Evolutionary conservation across 2,797 vertebrate genomes (phyloP).

Genomic region (Sebastes oblongus): DNA sequence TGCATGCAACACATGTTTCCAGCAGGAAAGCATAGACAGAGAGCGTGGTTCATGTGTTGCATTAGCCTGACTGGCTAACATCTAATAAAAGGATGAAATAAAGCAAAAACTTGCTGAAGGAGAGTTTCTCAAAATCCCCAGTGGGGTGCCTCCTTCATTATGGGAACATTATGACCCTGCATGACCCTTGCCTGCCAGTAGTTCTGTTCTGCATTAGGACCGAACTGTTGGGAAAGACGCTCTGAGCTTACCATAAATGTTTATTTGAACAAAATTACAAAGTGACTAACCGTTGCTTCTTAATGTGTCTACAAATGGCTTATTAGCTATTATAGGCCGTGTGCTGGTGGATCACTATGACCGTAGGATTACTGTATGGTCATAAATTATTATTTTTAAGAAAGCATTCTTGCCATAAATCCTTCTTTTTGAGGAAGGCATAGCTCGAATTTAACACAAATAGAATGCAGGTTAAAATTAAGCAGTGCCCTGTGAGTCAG

Average conservation of each 20-base stretch:
- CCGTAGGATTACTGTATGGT: not conserved
- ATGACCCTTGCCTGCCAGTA: not conserved
- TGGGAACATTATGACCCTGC: conserved; percentile 26
- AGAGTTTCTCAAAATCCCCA: not conserved
- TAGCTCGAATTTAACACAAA: not conserved
- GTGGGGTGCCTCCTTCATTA: conserved; percentile 6
- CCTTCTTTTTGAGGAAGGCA: not conserved
- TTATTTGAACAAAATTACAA: not conserved
- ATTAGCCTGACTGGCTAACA: not conserved
- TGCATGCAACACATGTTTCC: not conserved
- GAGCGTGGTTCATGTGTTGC: not conserved
- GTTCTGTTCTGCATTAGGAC: conserved; percentile 22
- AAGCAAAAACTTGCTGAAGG: no score
- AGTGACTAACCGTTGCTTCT: not conserved
- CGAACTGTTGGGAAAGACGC: not conserved
- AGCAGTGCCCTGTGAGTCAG: not conserved
- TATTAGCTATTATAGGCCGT: not conserved
- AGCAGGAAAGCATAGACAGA: not conserved
- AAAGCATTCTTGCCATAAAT: not conserved
- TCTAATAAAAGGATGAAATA: not conserved
- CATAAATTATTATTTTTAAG: not conserved
- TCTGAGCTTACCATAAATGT: not conserved
- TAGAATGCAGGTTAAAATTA: not conserved
- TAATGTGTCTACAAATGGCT: not conserved
- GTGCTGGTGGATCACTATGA: not conserved